Conservation (phyloP, 2,113 vertebrate species). For the Megalops atlanticus region DNA sequence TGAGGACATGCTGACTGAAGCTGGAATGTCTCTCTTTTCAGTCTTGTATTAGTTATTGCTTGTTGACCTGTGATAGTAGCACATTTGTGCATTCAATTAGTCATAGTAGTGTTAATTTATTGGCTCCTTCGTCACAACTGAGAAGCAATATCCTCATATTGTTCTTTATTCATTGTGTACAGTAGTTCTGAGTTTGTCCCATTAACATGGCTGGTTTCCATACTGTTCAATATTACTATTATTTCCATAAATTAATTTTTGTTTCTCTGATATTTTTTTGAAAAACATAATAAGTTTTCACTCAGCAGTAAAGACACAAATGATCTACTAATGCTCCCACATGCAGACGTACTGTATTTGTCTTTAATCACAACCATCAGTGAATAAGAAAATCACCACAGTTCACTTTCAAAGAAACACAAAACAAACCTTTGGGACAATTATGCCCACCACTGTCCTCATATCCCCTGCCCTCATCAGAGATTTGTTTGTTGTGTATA, state of each 20-base stretch:
- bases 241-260: not conserved
- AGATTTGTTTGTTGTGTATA: not conserved
- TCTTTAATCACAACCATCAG: not conserved
- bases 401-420: too few relatives aligned
- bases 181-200: constrained; percentile 7
- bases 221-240: too few relatives aligned
- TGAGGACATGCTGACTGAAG: constrained; percentile 12
- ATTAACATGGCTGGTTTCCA: not conserved
- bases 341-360: not conserved
- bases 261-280: not conserved
- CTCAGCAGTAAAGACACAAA: too few relatives aligned
- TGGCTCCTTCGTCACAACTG: constrained; percentile 6
- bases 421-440: too few relatives aligned
- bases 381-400: not conserved
- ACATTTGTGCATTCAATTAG: constrained; percentile 29
- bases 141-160: constrained; percentile 6
- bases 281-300: too few relatives aligned
- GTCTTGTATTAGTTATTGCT: constrained; percentile 21
- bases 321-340: too few relatives aligned
- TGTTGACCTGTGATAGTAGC: constrained; percentile 27
- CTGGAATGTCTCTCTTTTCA: not conserved
- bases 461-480: too few relatives aligned
- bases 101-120: constrained; percentile 18
- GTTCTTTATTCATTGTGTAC: constrained; percentile 2
- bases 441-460: not conserved